These are phyloP conservation scores for Cuniculus paca DNA, from an alignment of 2,797 vertebrate genomes.

Conservation along the genomic window DNA sequence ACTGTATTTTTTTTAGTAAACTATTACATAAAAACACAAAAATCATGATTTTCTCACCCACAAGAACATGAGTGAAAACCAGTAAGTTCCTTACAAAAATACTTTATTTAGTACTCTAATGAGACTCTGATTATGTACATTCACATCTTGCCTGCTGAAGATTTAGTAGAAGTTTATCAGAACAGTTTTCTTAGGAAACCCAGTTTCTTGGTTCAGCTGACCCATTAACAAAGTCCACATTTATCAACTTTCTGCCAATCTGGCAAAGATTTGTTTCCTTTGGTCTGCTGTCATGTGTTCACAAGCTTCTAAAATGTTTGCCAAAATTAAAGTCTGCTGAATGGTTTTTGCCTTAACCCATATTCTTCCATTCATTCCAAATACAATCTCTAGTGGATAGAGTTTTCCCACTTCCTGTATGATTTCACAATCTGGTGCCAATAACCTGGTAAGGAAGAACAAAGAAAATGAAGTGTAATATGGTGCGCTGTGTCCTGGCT, in stretches of 20 bases:
- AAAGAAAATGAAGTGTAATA: constrained; percentile 54
- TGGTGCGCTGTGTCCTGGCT: background rate
- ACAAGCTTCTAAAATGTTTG: constrained; percentile 95
- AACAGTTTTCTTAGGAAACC: constrained; percentile 49
- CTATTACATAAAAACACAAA: constrained; percentile 28
- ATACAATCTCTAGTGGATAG: constrained; percentile 95
- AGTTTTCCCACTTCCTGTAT: constrained; percentile 94
- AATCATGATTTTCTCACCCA: constrained; percentile 23
- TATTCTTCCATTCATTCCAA: constrained; percentile 96
- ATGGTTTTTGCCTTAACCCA: constrained; percentile 94
- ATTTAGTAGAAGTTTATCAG: constrained; percentile 42
- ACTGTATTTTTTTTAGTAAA: constrained; percentile 34
- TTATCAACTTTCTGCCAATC: constrained; percentile 89
- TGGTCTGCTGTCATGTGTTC: constrained; percentile 95
- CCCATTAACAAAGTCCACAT: background rate
- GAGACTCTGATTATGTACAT: background rate
- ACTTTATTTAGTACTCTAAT: constrained; percentile 51
- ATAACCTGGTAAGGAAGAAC: constrained; percentile 87
- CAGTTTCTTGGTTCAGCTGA: constrained; percentile 47
- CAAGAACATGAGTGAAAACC: constrained; percentile 39
- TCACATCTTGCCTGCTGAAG: constrained; percentile 47
- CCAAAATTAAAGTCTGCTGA: constrained; percentile 95
- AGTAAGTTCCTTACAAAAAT: constrained; percentile 71
- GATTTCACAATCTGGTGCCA: constrained; percentile 92
- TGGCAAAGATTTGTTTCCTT: constrained; percentile 92